A percentile compares a stretch with the other conserved stretches of the same genome.
phyloP scores from a whole-genome alignment of 2,888 invertebrate species.

The Chymomyza caudatula region DNA sequence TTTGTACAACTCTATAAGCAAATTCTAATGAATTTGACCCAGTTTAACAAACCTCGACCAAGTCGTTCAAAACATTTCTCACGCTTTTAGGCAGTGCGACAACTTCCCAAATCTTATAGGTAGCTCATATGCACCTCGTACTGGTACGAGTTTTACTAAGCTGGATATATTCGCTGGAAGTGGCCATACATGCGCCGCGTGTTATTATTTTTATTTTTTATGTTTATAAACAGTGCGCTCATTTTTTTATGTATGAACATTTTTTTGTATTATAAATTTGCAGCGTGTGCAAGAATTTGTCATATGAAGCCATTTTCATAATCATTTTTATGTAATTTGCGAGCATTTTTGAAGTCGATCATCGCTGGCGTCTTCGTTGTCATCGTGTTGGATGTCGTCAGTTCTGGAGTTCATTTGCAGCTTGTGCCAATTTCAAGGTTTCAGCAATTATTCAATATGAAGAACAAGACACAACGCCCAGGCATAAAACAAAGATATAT shows the following conservation, averaged over 20 bases:
- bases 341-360: neutral
- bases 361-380: neutral
- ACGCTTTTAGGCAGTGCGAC: slow-evolving; percentile 22
- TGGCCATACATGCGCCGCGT: slow-evolving; percentile 32
- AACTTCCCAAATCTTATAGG: neutral
- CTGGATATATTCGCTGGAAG: slow-evolving; percentile 32
- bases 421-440: slow-evolving; percentile 49
- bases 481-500: no score
- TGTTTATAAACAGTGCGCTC: neutral
- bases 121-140: neutral
- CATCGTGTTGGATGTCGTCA: slow-evolving; percentile 20
- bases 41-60: slow-evolving; percentile 23
- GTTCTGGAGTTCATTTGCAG: slow-evolving; percentile 23
- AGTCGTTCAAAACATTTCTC: slow-evolving; percentile 28
- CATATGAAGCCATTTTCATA: slow-evolving; percentile 22
- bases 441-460: slow-evolving; percentile 58
- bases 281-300: slow-evolving; percentile 21
- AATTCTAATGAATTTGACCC: slow-evolving; percentile 42
- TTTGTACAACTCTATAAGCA: neutral
- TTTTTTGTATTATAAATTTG: slow-evolving; percentile 11
- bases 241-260: neutral
- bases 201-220: slow-evolving; percentile 1
- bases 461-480: neutral
- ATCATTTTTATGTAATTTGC: slow-evolving; percentile 39
- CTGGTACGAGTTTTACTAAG: neutral